Base-by-base conservation (phyloP, 2,888 invertebrate species). In the Coenonympha glycerion region DNA sequence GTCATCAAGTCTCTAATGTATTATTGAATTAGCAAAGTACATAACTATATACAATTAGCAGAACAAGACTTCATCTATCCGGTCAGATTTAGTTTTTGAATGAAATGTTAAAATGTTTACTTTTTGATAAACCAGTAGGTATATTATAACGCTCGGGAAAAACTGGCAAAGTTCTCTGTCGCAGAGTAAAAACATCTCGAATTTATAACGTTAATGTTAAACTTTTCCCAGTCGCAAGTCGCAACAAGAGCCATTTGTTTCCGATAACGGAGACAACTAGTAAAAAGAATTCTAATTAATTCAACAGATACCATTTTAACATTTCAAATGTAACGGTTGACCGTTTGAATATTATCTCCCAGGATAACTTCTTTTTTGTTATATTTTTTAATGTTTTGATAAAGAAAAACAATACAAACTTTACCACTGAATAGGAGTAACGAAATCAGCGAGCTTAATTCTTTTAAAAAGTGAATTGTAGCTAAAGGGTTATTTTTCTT, bases 381-480 rank as follows among this genome's bases (percentile, higher is more conserved):
- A 47, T 66, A 70, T 68, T 68, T 69, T 15, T 36, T 16, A 19
- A n/a, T 63, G 65, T 66, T 72, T 64, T 62, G 37, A 60, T 64
- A 68, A 59, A 61, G 65, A 77, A 78, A 76, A 80, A 74, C 77
- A 79, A 79, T 79, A 77, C 68, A 76, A 84, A 81, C 73, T 80
- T 79, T 71, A 68, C 68, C 71, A 74, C 76, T 79, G 78, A 83
- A 82, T 82, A 76, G 77, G 78, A 81, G 76, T 76, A 79, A 79
- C 69, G 66, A 72, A 82, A 78, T 78, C 73, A 69, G 68, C 66
- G 63, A 65, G 59, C 65, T 70, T 75, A 76, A 79, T 79, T 77
- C 73, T 77, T 78, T 71, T 73, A 66, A 65, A 73, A 76, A 71
- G 69, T 73, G 69, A 71, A 67, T 65, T 65, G 58, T 58, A 58